phyloP scores from a whole-genome alignment of 1,140 invertebrate genomes.

The Pseudomyrmex gracilis region DNA sequence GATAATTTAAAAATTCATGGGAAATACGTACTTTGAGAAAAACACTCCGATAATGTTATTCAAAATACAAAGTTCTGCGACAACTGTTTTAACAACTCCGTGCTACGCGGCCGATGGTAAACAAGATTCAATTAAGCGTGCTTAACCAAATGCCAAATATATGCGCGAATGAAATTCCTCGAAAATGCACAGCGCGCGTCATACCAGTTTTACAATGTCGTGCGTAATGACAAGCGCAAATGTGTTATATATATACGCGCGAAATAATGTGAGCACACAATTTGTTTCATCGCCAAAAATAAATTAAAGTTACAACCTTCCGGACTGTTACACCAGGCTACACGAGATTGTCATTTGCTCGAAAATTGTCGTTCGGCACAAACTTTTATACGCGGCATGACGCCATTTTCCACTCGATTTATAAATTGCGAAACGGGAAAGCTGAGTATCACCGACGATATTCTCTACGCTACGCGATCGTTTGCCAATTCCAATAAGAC shows the following conservation, averaged over 20 bases:
- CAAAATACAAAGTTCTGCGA: conserved; percentile 7
- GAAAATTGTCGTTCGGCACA: conserved; percentile 25
- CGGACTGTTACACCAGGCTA: conserved; percentile 24
- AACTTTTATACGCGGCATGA: conserved; percentile 45
- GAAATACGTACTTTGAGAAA: neutral
- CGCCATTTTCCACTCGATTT: conserved; percentile 68
- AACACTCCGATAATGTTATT: neutral
- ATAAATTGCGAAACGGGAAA: conserved; percentile 56
- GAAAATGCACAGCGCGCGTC: conserved; percentile 23
- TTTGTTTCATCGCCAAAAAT: conserved; percentile 37
- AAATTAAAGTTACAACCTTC: conserved; percentile 48
- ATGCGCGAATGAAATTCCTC: conserved; percentile 20
- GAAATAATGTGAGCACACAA: conserved; percentile 36
- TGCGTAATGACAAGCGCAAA: conserved; percentile 19
- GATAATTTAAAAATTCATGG: no score
- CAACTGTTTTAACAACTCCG: conserved; percentile 20
- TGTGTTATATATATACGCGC: conserved; percentile 8
- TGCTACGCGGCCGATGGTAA: neutral
- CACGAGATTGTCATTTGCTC: conserved; percentile 46
- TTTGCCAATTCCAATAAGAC: conserved; percentile 64
- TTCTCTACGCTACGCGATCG: conserved; percentile 42
- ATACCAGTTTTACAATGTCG: conserved; percentile 29
- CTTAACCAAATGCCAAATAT: conserved; percentile 36
- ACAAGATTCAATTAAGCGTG: conserved; percentile 39
- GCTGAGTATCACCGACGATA: conserved; percentile 30